Evolutionary conservation across 1,140 invertebrate species (phyloP).

Genomic region (Doryteuthis pealeii): DNA sequence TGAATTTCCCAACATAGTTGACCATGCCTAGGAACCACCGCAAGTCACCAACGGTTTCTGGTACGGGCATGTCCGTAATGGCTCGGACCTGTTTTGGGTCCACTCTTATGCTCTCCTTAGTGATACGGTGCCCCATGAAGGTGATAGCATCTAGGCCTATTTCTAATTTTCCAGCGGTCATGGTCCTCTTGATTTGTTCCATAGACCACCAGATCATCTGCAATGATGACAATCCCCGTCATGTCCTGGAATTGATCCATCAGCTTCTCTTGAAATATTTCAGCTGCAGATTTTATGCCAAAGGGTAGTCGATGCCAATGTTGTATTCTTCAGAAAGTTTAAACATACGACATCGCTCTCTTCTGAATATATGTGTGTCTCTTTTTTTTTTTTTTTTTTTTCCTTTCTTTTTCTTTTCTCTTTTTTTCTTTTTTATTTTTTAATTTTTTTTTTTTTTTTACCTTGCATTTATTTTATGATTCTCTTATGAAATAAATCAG

Average conservation of each 20-base stretch:
- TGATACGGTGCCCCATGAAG: background rate
- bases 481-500: too few species aligned
- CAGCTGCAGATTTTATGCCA: background rate
- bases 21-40: slow-evolving; percentile 27
- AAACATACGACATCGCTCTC: too few species aligned
- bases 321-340: background rate
- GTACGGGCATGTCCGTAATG: background rate
- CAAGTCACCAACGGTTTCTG: slow-evolving; percentile 21
- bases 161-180: background rate
- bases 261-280: slow-evolving; percentile 2
- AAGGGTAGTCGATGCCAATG: background rate
- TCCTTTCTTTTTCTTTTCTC: too few species aligned
- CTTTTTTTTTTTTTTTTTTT: too few species aligned
- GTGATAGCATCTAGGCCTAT: too few species aligned
- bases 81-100: background rate
- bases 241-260: background rate
- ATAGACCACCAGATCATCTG: background rate
- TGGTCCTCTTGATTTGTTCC: background rate
- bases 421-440: too few species aligned
- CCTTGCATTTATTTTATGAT: too few species aligned
- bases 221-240: background rate
- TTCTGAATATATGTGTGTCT: too few species aligned
- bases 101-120: background rate
- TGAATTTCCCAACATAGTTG: slow-evolving; percentile 58
- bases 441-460: too few species aligned